Conservation (phyloP, 2,888 invertebrate species). For the Leucophenga maculata region DNA sequence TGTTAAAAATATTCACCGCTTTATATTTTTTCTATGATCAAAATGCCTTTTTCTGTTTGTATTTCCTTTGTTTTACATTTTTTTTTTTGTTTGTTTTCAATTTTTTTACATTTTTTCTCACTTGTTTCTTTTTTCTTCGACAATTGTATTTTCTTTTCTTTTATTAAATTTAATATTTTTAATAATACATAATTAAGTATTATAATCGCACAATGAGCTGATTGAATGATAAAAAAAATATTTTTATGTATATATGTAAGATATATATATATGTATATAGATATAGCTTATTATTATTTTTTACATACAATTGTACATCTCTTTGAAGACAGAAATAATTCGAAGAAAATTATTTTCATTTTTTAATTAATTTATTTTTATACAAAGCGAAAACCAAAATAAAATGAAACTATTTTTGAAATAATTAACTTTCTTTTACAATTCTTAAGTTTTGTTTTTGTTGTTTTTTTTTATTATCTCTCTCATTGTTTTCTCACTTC, state of each 20-base stretch:
- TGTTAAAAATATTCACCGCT: no score
- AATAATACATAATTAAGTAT: constrained; percentile 19
- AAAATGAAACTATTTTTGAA: constrained; percentile 8
- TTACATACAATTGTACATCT: constrained; percentile 25
- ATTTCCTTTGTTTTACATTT: not conserved
- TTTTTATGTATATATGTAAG: constrained; percentile 18
- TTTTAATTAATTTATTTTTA: constrained; percentile 15
- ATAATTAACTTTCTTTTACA: not conserved
- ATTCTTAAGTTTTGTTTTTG: constrained; percentile 7
- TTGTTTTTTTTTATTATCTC: not conserved
- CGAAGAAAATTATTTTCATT: no score
- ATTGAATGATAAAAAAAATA: constrained; percentile 22
- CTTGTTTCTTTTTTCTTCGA: not conserved
- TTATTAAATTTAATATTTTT: not conserved
- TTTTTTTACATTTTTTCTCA: not conserved
- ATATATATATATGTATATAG: constrained; percentile 19
- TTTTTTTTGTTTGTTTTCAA: not conserved
- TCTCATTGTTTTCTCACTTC: constrained; percentile 20
- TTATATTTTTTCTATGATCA: not conserved
- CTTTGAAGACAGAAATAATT: not conserved
- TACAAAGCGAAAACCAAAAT: not conserved
- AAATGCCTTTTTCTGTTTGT: constrained; percentile 5
- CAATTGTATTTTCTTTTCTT: not conserved
- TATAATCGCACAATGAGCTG: constrained; percentile 11
- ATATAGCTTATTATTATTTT: not conserved